Base-by-base conservation (phyloP, 2,888 invertebrate genomes). In the Drosophila gaucha region DNA sequence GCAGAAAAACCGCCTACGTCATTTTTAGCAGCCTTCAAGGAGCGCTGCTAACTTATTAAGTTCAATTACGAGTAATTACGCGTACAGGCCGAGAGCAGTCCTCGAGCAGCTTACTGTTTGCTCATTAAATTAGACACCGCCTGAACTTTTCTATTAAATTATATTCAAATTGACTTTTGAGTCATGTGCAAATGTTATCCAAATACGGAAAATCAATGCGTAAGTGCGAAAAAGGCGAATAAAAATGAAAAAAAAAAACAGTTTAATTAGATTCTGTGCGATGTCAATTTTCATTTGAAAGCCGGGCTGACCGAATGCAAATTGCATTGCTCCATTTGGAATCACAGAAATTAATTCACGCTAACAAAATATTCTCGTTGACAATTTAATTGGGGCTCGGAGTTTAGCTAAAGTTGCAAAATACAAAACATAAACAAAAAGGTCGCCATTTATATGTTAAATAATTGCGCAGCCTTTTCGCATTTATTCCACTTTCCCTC, bases 321-420 rank as follows among this genome's bases (percentile, higher is more conserved):
- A 72, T 67, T 74, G 62, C 74, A 56, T 44, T 52, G 33, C 24
- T 31, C 36, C 62, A 38, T 63, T 78, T 62, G 36, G 65, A 85
- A 85, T 80, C 86, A 57, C 76, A 31, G 55, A 72, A 67, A 68
- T 80, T 80, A 72, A 80, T 84, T 80, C 65, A 55, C 58, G 82
- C 66, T 55, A 59, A 59, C 69, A 78, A 58, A 74, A 59, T 69
- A 71, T 78, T 66, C 33, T 24, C 56, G 66, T 70, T 85, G 80
- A 85, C 85, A 85, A 82, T 82, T 72, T 80, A 80, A 80, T 80
- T 80, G 83, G 73, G 59, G 31, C 31, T 22, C 41, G 35, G 31
- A 22, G 57, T 36, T 73, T 39, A 38, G 41, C 54, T 24, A 39
- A 52, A 54, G 33, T 43, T 56, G 8, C 22, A 35, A 33, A 22